phyloP scores from a whole-genome alignment of 2,888 invertebrate genomes.

The Tortricodes alternella region DNA sequence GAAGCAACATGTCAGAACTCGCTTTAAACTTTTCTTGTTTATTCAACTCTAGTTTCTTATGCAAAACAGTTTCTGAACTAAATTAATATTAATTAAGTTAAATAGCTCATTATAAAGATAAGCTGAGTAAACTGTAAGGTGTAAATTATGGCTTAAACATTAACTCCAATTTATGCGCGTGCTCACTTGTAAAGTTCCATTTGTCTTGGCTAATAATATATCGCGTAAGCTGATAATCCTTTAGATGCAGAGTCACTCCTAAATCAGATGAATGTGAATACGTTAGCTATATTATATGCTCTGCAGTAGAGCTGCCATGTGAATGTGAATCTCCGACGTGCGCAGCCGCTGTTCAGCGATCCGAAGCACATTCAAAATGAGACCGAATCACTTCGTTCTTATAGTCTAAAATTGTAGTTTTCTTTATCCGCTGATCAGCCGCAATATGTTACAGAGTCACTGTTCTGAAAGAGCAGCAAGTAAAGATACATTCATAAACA shows the following conservation, averaged over 20 bases:
- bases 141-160: not conserved
- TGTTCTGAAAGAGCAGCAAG: too few species aligned
- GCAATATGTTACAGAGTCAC: too few species aligned
- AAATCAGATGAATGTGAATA: not conserved
- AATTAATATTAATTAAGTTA: slow-evolving; percentile 2
- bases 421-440: too few species aligned
- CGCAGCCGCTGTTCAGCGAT: too few species aligned
- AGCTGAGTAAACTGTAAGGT: not conserved
- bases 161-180: slow-evolving; percentile 7
- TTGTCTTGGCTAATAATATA: slow-evolving; percentile 8
- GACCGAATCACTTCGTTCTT: too few species aligned
- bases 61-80: slow-evolving; percentile 4
- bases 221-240: not conserved
- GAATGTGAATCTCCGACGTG: too few species aligned
- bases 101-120: not conserved
- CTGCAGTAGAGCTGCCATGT: too few species aligned
- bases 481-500: too few species aligned
- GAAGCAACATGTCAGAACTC: slow-evolving; percentile 7
- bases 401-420: too few species aligned
- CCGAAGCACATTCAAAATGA: too few species aligned
- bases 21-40: slow-evolving; percentile 2
- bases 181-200: not conserved
- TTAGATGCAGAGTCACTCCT: not conserved
- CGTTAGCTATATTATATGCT: too few species aligned
- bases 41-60: slow-evolving; percentile 4